Evolutionary conservation across 2,888 invertebrate species (phyloP).

Genomic region (Chesias legatella): DNA sequence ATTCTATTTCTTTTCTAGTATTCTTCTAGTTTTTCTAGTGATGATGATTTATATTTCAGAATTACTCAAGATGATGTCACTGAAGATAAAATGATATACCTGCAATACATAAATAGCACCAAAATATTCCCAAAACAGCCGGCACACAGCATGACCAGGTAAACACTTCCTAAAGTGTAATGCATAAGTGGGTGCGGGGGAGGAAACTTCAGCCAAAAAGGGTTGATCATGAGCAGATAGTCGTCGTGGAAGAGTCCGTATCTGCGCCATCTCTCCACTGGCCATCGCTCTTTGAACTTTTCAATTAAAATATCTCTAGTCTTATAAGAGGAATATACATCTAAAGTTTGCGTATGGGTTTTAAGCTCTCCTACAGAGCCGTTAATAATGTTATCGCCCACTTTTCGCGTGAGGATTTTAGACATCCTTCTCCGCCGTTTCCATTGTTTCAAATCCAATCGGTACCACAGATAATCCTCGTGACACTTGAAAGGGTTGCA

Average conservation of each 20-base stretch:
- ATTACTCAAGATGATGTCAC: not conserved
- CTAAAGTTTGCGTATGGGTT: slow-evolving; percentile 13
- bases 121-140: slow-evolving; percentile 85
- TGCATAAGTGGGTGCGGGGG: slow-evolving; percentile 81
- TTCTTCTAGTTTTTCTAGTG: too few relatives aligned
- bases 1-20: too few relatives aligned
- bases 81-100: slow-evolving; percentile 62
- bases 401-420: slow-evolving; percentile 20
- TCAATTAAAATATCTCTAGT: slow-evolving; percentile 34
- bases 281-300: slow-evolving; percentile 62
- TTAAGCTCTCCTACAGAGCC: slow-evolving; percentile 18
- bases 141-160: slow-evolving; percentile 81
- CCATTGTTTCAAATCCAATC: slow-evolving; percentile 62
- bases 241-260: slow-evolving; percentile 79
- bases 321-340: slow-evolving; percentile 10
- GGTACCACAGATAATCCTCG: slow-evolving; percentile 50
- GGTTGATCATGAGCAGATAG: slow-evolving; percentile 80
- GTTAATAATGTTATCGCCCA: slow-evolving; percentile 17
- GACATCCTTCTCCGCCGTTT: slow-evolving; percentile 58
- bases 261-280: slow-evolving; percentile 71
- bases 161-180: slow-evolving; percentile 81
- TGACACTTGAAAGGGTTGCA: slow-evolving; percentile 48
- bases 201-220: slow-evolving; percentile 85
- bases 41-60: not conserved
- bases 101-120: slow-evolving; percentile 86